Conservation (phyloP, 1,140 invertebrate genomes). For the Chironomus striatipennis region DNA sequence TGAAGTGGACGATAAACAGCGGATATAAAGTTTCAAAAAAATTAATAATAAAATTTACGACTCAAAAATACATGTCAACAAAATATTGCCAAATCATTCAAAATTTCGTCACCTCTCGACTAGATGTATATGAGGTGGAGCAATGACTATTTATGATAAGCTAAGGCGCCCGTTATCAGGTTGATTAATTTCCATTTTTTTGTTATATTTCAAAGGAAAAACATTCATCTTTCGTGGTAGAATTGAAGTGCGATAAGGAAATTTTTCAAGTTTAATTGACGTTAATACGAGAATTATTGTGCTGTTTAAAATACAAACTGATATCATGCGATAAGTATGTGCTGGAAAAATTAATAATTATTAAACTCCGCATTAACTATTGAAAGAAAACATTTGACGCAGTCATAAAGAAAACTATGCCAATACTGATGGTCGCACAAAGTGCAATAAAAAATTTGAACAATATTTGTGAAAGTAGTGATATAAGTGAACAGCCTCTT, state of each 20-base stretch:
- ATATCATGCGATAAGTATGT: background rate
- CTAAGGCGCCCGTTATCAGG: background rate
- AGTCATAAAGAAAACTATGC: constrained; percentile 8
- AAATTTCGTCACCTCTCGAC: too few species aligned
- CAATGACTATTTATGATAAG: background rate
- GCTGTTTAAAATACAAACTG: background rate
- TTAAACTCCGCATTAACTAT: background rate
- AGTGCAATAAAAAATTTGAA: background rate
- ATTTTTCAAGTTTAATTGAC: background rate
- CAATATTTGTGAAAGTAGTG: background rate
- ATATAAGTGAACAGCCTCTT: background rate
- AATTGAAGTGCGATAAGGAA: background rate
- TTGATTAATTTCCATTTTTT: constrained; percentile 1
- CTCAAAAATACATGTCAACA: too few species aligned
- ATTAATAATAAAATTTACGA: too few species aligned
- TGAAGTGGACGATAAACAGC: too few species aligned
- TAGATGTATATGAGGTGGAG: background rate
- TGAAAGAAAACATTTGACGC: background rate
- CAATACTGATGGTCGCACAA: constrained; percentile 20
- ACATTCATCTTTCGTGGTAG: background rate
- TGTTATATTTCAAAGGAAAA: background rate
- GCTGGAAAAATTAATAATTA: too few species aligned
- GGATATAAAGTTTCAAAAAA: too few species aligned
- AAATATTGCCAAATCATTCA: too few species aligned
- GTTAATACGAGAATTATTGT: constrained; percentile 4